phyloP scores from a whole-genome alignment of 1,140 invertebrate genomes.

The Philopotamus ludificatus region DNA sequence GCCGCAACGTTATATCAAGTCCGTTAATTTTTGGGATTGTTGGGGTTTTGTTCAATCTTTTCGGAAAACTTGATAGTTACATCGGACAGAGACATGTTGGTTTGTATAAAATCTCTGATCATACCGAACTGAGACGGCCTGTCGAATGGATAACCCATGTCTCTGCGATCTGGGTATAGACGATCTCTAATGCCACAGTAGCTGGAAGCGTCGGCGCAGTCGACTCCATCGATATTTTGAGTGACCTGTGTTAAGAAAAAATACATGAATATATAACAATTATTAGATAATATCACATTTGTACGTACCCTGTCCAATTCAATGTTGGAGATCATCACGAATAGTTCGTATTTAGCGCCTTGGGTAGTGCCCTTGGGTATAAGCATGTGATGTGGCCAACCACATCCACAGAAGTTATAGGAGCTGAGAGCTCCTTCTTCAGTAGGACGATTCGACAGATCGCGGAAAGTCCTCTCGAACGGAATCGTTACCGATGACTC shows the following conservation, averaged over 20 bases:
- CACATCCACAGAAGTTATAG: conserved; percentile 81
- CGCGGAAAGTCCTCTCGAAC: conserved; percentile 70
- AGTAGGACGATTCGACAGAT: conserved; percentile 59
- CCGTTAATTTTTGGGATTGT: conserved; percentile 42
- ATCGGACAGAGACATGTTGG: conserved; percentile 61
- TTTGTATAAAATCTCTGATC: conserved; percentile 58
- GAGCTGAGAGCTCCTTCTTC: conserved; percentile 50
- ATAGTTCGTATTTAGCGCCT: conserved; percentile 70
- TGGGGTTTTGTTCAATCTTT: conserved; percentile 49
- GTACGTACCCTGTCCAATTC: conserved; percentile 63
- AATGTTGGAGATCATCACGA: conserved; percentile 82
- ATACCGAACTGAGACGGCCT: conserved; percentile 56
- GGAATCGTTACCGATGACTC: conserved; percentile 73
- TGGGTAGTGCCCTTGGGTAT: conserved; percentile 70
- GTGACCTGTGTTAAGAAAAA: conserved; percentile 50
- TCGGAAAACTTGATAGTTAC: conserved; percentile 56
- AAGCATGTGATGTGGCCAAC: conserved; percentile 85
- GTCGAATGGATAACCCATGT: conserved; percentile 72
- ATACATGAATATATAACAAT: not conserved
- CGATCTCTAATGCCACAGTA: conserved; percentile 68
- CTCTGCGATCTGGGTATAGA: conserved; percentile 62
- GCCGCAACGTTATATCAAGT: no score
- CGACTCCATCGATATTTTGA: conserved; percentile 54
- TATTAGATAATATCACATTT: conserved; percentile 1
- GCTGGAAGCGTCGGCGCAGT: conserved; percentile 61